These are phyloP conservation scores for Dioctria linearis DNA, from an alignment of 2,888 invertebrate species.

Conservation along the genomic window DNA sequence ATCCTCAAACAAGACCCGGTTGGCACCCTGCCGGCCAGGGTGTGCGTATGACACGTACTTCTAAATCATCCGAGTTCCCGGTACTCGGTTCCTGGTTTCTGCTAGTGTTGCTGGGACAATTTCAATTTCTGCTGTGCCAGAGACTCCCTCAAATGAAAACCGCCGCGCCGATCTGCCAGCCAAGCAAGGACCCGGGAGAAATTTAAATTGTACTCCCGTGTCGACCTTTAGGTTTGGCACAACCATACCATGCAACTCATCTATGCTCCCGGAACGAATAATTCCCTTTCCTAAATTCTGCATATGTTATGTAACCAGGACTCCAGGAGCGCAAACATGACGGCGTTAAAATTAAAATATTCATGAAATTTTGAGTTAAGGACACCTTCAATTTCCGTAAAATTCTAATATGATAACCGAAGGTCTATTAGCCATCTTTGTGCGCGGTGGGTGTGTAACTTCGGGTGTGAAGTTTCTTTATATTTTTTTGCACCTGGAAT, in stretches of 20 bases:
- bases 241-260: not conserved
- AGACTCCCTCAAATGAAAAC: not conserved
- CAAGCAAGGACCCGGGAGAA: not conserved
- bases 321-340: not conserved
- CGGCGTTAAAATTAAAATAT: constrained; percentile 52
- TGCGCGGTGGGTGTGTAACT: not conserved
- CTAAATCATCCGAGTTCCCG: constrained; percentile 41
- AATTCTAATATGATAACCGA: not conserved
- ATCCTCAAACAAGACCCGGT: constrained; percentile 33
- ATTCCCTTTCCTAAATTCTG: not conserved
- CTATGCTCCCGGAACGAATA: not conserved
- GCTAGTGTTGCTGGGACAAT: not conserved
- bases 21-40: constrained; percentile 25
- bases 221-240: not conserved
- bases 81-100: not conserved
- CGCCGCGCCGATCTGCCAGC: constrained; percentile 17
- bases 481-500: constrained; percentile 24
- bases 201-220: not conserved
- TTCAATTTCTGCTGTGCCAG: constrained; percentile 41
- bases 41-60: constrained; percentile 49
- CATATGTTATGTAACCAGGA: constrained; percentile 36
- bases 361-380: constrained; percentile 53
- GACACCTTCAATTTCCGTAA: constrained; percentile 43
- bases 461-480: constrained; percentile 25
- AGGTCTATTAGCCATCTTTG: constrained; percentile 17